phyloP scores from a whole-genome alignment of 2,888 invertebrate species.

The Melangyna quadrimaculata region DNA sequence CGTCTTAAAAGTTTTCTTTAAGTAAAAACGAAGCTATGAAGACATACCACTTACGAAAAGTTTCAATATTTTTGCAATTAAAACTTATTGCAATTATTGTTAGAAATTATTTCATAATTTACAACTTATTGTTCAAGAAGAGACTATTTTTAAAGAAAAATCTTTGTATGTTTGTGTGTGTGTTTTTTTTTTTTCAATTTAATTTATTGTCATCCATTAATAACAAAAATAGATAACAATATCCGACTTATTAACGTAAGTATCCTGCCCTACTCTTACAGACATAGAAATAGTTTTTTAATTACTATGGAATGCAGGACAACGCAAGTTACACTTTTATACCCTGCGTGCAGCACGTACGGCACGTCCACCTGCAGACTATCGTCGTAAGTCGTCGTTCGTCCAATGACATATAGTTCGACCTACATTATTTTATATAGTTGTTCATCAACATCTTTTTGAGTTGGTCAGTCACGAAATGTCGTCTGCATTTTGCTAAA shows the following conservation, averaged over 20 bases:
- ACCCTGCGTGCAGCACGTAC: slow-evolving; percentile 45
- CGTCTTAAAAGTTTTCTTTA: too few relatives aligned
- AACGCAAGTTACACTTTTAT: slow-evolving; percentile 26
- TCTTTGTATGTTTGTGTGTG: neutral
- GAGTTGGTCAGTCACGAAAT: slow-evolving; percentile 51
- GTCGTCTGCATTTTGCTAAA: slow-evolving; percentile 28
- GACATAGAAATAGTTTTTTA: slow-evolving; percentile 37
- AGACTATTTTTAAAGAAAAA: neutral
- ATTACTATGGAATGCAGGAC: slow-evolving; percentile 56
- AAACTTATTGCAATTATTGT: too few relatives aligned
- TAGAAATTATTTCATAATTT: too few relatives aligned
- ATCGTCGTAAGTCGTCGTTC: too few relatives aligned
- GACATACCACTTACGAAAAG: too few relatives aligned
- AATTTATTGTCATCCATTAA: slow-evolving; percentile 23
- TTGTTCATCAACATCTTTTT: slow-evolving; percentile 2
- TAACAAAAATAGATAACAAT: neutral
- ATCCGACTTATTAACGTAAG: slow-evolving; percentile 14
- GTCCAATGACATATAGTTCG: slow-evolving; percentile 33
- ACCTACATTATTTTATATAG: slow-evolving; percentile 25
- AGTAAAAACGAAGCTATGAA: too few relatives aligned
- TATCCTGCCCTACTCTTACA: slow-evolving; percentile 40
- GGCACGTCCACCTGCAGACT: neutral
- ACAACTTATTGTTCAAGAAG: neutral
- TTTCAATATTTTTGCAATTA: too few relatives aligned
- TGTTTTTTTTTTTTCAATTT: neutral